Evolutionary conservation across 2,113 vertebrate species (phyloP).

Genomic region (human (Homo sapiens)): GRCh38 chr2:67842501-67843000

Average conservation of each 20-base stretch:
- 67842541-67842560: fast-evolving
- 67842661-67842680: slow-evolving; percentile 73
- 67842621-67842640: not conserved
- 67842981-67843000: not conserved
- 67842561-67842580: not conserved
- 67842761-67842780: slow-evolving; percentile 80
- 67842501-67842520: not conserved
- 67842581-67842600: not conserved
- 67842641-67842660: slow-evolving; percentile 19
- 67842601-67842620: not conserved
- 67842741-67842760: slow-evolving; percentile 70
- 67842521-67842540: not conserved
- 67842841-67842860: slow-evolving; percentile 67
- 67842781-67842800: slow-evolving; percentile 69
- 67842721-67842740: slow-evolving; percentile 55
- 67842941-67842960: not conserved
- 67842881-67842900: slow-evolving; percentile 40
- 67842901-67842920: slow-evolving; percentile 39
- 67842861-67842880: slow-evolving; percentile 55
- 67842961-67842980: slow-evolving; percentile 42
- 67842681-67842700: slow-evolving; percentile 65
- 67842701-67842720: slow-evolving; percentile 68
- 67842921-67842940: not conserved
- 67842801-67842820: slow-evolving; percentile 56
- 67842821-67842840: slow-evolving; percentile 65